These are phyloP conservation scores for Fabriciana adippe DNA, from an alignment of 2,888 invertebrate species.

Conservation along the genomic window DNA sequence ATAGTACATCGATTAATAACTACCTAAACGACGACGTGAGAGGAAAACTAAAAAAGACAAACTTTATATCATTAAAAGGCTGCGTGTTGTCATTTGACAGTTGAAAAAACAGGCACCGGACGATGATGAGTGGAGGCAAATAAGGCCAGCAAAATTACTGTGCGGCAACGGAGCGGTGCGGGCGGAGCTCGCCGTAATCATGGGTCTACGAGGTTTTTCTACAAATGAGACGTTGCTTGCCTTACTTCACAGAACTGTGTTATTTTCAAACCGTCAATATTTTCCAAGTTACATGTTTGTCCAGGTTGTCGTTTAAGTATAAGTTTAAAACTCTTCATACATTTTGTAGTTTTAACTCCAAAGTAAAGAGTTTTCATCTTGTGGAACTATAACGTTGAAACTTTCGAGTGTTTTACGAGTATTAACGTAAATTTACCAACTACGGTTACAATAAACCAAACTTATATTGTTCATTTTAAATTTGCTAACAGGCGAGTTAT, in stretches of 20 bases:
- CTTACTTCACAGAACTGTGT: slow-evolving; percentile 38
- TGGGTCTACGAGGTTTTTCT: slow-evolving; percentile 52
- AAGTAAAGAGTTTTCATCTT: slow-evolving; percentile 28
- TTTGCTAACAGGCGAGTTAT: too few species aligned
- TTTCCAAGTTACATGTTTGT: slow-evolving; percentile 22
- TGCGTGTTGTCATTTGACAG: slow-evolving; percentile 47
- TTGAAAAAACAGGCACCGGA: slow-evolving; percentile 45
- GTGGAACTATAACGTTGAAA: slow-evolving; percentile 31
- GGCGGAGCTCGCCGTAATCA: slow-evolving; percentile 53
- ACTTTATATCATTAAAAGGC: slow-evolving; percentile 42
- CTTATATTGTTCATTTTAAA: too few species aligned
- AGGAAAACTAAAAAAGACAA: slow-evolving; percentile 37
- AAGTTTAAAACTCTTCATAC: slow-evolving; percentile 20
- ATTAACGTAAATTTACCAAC: slow-evolving; percentile 24
- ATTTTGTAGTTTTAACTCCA: slow-evolving; percentile 27
- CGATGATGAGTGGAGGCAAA: slow-evolving; percentile 46
- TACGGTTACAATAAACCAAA: slow-evolving; percentile 8
- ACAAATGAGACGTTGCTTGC: slow-evolving; percentile 62
- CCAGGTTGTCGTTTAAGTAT: slow-evolving; percentile 6
- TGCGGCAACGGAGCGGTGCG: slow-evolving; percentile 37
- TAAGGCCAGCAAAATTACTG: slow-evolving; percentile 52
- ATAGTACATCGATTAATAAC: neutral
- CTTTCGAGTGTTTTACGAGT: slow-evolving; percentile 32
- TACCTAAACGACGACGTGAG: slow-evolving; percentile 11
- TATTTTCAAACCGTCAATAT: slow-evolving; percentile 41